Percentiles rank a stretch among this genome's conserved stretches.
phyloP scores from a whole-genome alignment of 1,140 invertebrate genomes.

The Bemisia tabaci region DNA sequence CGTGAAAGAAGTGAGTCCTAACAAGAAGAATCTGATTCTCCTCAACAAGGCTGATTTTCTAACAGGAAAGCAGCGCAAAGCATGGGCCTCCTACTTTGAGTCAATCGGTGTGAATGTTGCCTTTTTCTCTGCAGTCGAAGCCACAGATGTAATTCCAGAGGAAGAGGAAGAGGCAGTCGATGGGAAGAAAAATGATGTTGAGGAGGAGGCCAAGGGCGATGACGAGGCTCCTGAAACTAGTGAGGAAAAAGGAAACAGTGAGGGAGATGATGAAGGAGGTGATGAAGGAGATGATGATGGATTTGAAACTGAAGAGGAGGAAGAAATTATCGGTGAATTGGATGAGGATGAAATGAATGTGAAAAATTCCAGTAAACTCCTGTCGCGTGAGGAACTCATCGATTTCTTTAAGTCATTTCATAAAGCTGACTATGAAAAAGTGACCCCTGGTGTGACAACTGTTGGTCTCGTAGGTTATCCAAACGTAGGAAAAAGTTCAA shows the following conservation, averaged over 20 bases:
- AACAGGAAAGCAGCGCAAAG: slow-evolving; percentile 58
- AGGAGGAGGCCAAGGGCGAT: slow-evolving; percentile 18
- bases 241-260: slow-evolving; percentile 24
- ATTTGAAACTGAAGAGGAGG: slow-evolving; percentile 17
- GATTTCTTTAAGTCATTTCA: slow-evolving; percentile 53
- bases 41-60: slow-evolving; percentile 97
- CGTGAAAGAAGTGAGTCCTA: slow-evolving; percentile 65
- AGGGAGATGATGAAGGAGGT: slow-evolving; percentile 12
- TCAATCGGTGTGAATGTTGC: slow-evolving; percentile 46
- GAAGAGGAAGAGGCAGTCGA: slow-evolving; percentile 26
- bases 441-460: slow-evolving; percentile 46
- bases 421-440: slow-evolving; percentile 31
- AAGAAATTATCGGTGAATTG: slow-evolving; percentile 18
- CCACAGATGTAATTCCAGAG: slow-evolving; percentile 34
- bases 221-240: slow-evolving; percentile 18
- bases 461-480: slow-evolving; percentile 95
- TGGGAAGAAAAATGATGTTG: slow-evolving; percentile 17
- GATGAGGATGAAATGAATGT: slow-evolving; percentile 13
- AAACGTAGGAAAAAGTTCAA: slow-evolving; percentile 99
- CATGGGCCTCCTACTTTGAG: slow-evolving; percentile 82
- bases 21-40: slow-evolving; percentile 72
- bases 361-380: slow-evolving; percentile 36
- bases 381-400: slow-evolving; percentile 43
- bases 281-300: slow-evolving; percentile 20
- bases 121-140: slow-evolving; percentile 69